Evolutionary conservation across 92 coral and sea anemone species (phyloP).

Genomic region (Porites lobata): DNA sequence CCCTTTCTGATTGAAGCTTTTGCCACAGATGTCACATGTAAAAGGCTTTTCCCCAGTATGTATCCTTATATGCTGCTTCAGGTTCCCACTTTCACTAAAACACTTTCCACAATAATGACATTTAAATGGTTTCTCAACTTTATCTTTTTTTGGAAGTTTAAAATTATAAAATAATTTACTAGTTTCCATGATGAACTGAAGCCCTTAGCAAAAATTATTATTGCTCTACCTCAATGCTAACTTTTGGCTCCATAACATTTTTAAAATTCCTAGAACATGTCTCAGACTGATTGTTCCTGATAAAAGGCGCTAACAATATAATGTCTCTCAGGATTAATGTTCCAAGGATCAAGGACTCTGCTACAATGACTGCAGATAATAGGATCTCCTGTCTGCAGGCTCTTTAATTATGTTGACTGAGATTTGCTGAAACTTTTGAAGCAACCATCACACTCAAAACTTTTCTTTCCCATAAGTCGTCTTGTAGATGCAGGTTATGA

Average conservation of each 20-base stretch:
- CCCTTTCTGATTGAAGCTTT: conserved; percentile 2
- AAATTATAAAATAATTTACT: neutral
- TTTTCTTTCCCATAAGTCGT: neutral
- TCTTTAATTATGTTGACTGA: too few relatives aligned
- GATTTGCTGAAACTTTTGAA: too few relatives aligned
- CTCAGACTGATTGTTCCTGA: too few relatives aligned
- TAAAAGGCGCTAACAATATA: too few relatives aligned
- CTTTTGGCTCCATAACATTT: too few relatives aligned
- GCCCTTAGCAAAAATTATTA: neutral
- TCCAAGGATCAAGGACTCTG: too few relatives aligned
- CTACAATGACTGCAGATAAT: too few relatives aligned
- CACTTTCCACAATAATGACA: conserved; percentile 52
- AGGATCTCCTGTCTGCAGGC: too few relatives aligned
- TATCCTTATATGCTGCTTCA: conserved; percentile 27
- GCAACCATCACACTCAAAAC: neutral
- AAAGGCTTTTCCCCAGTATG: conserved; percentile 35
- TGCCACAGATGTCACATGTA: conserved; percentile 51
- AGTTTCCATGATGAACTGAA: neutral
- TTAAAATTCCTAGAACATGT: too few relatives aligned
- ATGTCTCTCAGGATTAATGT: too few relatives aligned
- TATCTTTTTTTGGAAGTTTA: conserved; percentile 28
- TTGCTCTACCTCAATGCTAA: too few relatives aligned
- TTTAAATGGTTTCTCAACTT: conserved; percentile 24
- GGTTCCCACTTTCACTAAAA: conserved; percentile 1
- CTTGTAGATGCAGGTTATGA: neutral